Evolutionary conservation across 2,888 invertebrate genomes (phyloP).

Genomic region (Nesidiocoris tenuis): DNA sequence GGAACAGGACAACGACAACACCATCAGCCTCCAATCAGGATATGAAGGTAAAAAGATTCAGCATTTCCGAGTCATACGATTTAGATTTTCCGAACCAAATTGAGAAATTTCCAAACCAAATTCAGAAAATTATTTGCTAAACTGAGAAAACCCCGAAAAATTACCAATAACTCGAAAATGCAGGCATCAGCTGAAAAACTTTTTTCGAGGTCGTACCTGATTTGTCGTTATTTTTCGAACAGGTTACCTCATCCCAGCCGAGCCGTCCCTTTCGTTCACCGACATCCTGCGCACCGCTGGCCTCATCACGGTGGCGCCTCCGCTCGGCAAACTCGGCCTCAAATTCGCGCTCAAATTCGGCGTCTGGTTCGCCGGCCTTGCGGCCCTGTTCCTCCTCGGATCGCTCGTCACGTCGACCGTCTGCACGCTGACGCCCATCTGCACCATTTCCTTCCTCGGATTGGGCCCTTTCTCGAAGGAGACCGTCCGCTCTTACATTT

Average conservation of each 20-base stretch:
- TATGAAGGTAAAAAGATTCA: slow-evolving; percentile 47
- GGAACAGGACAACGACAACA: slow-evolving; percentile 30
- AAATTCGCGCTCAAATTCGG: slow-evolving; percentile 45
- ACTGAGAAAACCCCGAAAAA: no score
- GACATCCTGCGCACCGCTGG: slow-evolving; percentile 41
- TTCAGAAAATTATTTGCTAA: background rate
- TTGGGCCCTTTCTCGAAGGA: slow-evolving; percentile 54
- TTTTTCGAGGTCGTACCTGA: no score
- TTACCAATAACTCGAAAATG: background rate
- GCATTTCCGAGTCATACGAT: no score
- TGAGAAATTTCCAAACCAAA: background rate
- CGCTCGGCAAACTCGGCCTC: slow-evolving; percentile 37
- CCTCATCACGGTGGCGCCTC: slow-evolving; percentile 41
- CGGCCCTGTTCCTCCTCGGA: slow-evolving; percentile 58
- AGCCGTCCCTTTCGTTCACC: slow-evolving; percentile 35
- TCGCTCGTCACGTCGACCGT: slow-evolving; percentile 61
- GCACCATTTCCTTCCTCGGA: slow-evolving; percentile 52
- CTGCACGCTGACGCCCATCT: slow-evolving; percentile 65
- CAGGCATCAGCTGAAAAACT: background rate
- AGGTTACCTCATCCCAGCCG: slow-evolving; percentile 45
- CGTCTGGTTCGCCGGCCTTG: slow-evolving; percentile 45
- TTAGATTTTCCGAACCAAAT: background rate
- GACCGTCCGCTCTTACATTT: slow-evolving; percentile 61
- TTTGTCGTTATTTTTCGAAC: no score
- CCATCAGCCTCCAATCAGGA: slow-evolving; percentile 47